Percentiles rank a stretch among this genome's conserved stretches.
These are phyloP conservation scores for Sthenelais limicola DNA, from an alignment of 2,888 invertebrate genomes.

Conservation along the genomic window DNA sequence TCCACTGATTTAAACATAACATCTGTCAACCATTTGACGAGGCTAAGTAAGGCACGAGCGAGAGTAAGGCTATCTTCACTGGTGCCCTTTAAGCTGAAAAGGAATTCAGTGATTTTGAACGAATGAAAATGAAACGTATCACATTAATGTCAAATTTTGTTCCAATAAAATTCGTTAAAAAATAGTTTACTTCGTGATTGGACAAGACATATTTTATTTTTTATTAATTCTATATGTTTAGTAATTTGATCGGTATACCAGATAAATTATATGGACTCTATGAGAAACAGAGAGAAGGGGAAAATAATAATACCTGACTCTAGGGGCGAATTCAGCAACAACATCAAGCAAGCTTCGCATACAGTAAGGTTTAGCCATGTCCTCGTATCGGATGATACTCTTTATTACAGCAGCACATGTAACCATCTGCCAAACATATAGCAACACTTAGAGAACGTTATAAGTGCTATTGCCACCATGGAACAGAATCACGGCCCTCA, in stretches of 20 bases:
- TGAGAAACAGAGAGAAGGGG: too few species aligned
- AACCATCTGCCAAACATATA: conserved; percentile 45
- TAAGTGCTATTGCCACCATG: too few species aligned
- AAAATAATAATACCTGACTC: conserved; percentile 67
- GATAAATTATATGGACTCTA: too few species aligned
- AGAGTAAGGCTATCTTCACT: conserved; percentile 87
- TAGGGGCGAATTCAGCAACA: conserved; percentile 76
- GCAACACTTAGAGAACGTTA: too few species aligned
- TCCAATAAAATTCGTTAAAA: too few species aligned
- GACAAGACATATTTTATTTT: too few species aligned
- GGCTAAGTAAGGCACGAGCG: conserved; percentile 79
- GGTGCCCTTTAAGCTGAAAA: conserved; percentile 74
- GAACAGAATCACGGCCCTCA: too few species aligned
- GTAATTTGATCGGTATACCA: too few species aligned
- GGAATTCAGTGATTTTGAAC: background rate
- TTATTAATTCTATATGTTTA: too few species aligned
- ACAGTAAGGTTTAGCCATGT: conserved; percentile 90
- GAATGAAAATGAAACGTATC: too few species aligned
- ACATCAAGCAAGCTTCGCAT: conserved; percentile 89
- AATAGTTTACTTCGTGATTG: too few species aligned
- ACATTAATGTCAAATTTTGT: too few species aligned
- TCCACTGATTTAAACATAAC: conserved; percentile 67
- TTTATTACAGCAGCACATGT: conserved; percentile 41
- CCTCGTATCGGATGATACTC: conserved; percentile 74
- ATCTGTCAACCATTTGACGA: conserved; percentile 74